Base-by-base conservation (phyloP, 1,140 invertebrate species). In the Bombus affinis region DNA sequence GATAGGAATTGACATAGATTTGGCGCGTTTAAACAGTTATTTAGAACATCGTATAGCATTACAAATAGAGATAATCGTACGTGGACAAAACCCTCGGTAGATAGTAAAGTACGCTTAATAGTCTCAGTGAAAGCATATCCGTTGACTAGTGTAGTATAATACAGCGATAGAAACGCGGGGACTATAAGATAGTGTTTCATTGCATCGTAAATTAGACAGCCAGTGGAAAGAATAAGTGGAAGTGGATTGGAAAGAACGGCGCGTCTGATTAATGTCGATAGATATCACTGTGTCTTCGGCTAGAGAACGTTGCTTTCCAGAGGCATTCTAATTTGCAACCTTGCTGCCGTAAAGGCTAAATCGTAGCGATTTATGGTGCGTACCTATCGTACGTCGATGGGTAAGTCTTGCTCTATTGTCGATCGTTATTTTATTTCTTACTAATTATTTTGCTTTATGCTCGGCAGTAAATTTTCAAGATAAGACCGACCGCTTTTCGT, bases 201-300 rank as follows among this genome's bases (percentile, higher is more conserved):
- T 72, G 75, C 12, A 3, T 59, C 76, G 83, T 79, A 79, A 84
- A 79, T 79, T 79, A 78, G n/a, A 18, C 74, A 57, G 70, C 22
- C 18, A 0, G n/a, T 13, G 53, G 72, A 83, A 76, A 83, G 83
- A 79, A 83, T 59, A 28, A 70, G 74, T 78, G 66, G 57, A 85
- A 80, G 68, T 47, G 77, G 66, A 85, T 80, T 72, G 53, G 57
- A 72, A 57, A 85, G 83, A 62, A 62, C 32, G 66, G 32, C 76
- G 74, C 83, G 83, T 80, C 83, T 80, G 83, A 85, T 79, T 80
- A 85, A 80, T 85, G 76, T 28, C 57, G 68, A 70, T 44, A 80
- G 76, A 85, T 85, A 85, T 80, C 83, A 85, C 83, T 85, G 39
- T 35, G 39, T 25, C 53, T 73, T 62, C 32, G 77, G 72, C 47